A percentile compares a stretch with the other conserved stretches of the same genome.
These are phyloP conservation scores for Trachelus tabidus DNA, from an alignment of 2,888 invertebrate species.

Conservation along the genomic window DNA sequence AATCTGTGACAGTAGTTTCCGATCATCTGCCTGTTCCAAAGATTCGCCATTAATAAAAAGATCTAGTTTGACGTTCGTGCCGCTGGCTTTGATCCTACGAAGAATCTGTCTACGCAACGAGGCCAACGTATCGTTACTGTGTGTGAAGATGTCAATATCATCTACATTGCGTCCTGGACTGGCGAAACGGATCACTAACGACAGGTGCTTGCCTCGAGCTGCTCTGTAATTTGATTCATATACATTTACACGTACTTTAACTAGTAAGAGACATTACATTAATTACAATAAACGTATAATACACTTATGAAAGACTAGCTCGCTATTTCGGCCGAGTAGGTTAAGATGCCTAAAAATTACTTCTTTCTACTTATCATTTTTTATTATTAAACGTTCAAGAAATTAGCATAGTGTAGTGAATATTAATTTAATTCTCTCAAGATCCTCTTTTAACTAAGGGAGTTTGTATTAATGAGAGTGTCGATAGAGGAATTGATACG, in stretches of 20 bases:
- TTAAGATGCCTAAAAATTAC: no score
- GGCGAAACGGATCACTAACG: conserved; percentile 87
- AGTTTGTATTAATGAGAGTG: not conserved
- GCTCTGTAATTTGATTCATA: conserved; percentile 71
- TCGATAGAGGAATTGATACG: no score
- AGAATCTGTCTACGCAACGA: conserved; percentile 84
- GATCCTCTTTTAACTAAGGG: no score
- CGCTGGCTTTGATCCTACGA: conserved; percentile 73
- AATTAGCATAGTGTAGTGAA: no score
- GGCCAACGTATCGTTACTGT: conserved; percentile 93
- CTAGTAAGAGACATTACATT: not conserved
- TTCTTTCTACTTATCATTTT: no score
- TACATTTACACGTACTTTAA: not conserved
- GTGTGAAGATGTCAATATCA: conserved; percentile 92
- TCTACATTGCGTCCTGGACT: conserved; percentile 89
- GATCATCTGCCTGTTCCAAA: conserved; percentile 87
- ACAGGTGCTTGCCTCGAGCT: conserved; percentile 89
- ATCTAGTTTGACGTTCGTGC: conserved; percentile 86
- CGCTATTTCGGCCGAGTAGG: no score
- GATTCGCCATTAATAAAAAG: conserved; percentile 90
- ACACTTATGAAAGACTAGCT: not conserved
- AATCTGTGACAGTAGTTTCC: conserved; percentile 86
- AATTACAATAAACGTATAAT: no score
- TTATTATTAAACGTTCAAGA: no score
- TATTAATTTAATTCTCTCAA: no score